These are phyloP conservation scores for Xiphophorus hellerii DNA, from an alignment of 2,113 vertebrate genomes.

Conservation along the genomic window DNA sequence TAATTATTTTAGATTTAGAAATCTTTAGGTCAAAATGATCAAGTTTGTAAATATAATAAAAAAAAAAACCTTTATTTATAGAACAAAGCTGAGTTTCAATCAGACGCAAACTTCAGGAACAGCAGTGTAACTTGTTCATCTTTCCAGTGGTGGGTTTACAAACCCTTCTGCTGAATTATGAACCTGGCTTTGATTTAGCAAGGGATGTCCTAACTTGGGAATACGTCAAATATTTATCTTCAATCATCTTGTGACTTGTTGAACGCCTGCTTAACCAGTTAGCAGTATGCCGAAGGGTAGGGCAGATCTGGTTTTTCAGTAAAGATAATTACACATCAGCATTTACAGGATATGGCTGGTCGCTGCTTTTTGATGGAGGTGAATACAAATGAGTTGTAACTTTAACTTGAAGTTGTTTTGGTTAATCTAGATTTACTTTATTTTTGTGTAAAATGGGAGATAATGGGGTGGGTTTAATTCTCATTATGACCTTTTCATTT, in stretches of 20 bases:
- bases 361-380: background rate
- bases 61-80: background rate
- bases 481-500: constrained; percentile 22
- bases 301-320: background rate
- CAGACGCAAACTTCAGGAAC: background rate
- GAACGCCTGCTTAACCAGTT: background rate
- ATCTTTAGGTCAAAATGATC: background rate
- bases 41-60: background rate
- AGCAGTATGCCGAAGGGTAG: background rate
- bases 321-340: background rate
- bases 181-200: background rate
- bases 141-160: background rate
- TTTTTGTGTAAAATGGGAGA: background rate
- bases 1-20: too few relatives aligned
- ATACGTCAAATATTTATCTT: background rate
- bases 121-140: background rate
- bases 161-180: background rate
- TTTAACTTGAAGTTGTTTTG: constrained; percentile 40
- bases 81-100: background rate
- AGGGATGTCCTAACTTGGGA: background rate
- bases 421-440: background rate
- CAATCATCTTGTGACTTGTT: background rate
- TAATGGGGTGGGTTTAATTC: background rate
- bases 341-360: background rate
- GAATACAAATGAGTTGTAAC: constrained; percentile 23